Evolutionary conservation across 2,797 vertebrate species (phyloP).

Genomic region (Amblyopsis hoosieri): DNA sequence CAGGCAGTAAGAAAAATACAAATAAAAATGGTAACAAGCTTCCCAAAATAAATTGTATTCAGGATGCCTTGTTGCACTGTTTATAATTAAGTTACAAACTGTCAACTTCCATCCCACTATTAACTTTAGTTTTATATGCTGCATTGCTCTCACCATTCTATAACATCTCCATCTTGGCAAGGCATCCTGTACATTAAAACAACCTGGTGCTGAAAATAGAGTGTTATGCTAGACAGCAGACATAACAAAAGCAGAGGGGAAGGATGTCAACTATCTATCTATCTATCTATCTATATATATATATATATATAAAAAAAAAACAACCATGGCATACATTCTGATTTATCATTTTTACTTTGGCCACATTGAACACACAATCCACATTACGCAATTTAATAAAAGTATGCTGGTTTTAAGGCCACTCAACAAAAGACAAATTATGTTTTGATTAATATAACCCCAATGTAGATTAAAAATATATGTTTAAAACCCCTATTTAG

Average conservation of each 20-base stretch:
- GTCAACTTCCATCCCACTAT: slow-evolving; percentile 39
- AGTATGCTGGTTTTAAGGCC: not conserved
- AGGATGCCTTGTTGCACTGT: not conserved
- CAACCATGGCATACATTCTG: slow-evolving; percentile 62
- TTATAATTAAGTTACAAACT: slow-evolving; percentile 14
- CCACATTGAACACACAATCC: slow-evolving; percentile 26
- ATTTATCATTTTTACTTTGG: slow-evolving; percentile 34
- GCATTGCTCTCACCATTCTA: slow-evolving; percentile 3
- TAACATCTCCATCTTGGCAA: slow-evolving; percentile 13
- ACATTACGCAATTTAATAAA: not conserved
- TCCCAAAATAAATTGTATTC: slow-evolving; percentile 14
- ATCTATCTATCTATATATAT: not conserved
- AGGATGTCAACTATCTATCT: slow-evolving; percentile 48
- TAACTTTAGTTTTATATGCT: slow-evolving; percentile 41
- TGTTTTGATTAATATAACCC: not conserved
- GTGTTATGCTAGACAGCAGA: slow-evolving; percentile 48
- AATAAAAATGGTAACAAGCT: not conserved
- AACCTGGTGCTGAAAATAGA: slow-evolving; percentile 60
- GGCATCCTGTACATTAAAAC: slow-evolving; percentile 49
- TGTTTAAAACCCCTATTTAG: too few relatives aligned
- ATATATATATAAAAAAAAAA: not conserved
- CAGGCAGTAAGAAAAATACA: slow-evolving; percentile 30
- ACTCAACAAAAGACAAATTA: too few relatives aligned
- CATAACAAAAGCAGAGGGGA: slow-evolving; percentile 68
- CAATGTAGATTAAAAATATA: too few relatives aligned